Conservation (phyloP, 2,797 vertebrate species). For the Syngnathus rostellatus region DNA sequence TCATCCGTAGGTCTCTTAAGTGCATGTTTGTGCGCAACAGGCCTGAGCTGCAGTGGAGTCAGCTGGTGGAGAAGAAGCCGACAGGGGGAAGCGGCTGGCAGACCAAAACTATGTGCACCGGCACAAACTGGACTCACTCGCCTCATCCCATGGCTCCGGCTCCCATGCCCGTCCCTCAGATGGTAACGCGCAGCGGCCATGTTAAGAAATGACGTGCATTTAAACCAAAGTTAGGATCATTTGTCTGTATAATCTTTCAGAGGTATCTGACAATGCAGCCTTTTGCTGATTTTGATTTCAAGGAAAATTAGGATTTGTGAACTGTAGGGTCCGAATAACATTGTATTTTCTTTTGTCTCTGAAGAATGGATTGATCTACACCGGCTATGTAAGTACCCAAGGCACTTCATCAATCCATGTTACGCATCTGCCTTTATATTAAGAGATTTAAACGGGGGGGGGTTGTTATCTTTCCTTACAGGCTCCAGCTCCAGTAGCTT, state of each 20-base stretch:
- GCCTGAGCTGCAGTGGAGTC: conserved; percentile 76
- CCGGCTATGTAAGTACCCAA: conserved; percentile 77
- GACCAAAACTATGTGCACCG: conserved; percentile 72
- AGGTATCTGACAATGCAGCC: too few species aligned
- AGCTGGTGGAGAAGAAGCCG: conserved; percentile 74
- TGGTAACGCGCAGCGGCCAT: conserved; percentile 62
- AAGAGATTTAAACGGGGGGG: neutral
- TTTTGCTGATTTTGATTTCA: too few species aligned
- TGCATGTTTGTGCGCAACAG: conserved; percentile 46
- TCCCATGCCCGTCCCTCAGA: conserved; percentile 64
- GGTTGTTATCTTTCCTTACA: conserved; percentile 18
- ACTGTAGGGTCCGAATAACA: neutral
- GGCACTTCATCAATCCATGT: conserved; percentile 2
- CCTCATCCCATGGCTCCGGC: conserved; percentile 65
- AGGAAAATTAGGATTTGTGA: too few species aligned
- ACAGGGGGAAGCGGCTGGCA: conserved; percentile 72
- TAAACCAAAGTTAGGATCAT: neutral
- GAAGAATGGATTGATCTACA: conserved; percentile 83
- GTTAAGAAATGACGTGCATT: neutral
- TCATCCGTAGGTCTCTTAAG: neutral
- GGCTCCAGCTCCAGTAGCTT: conserved; percentile 82
- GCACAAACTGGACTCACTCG: conserved; percentile 70
- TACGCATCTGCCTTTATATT: neutral
- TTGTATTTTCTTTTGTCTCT: conserved; percentile 25
- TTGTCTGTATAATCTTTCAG: too few species aligned